These are phyloP conservation scores for Platichthys stellatus DNA, from an alignment of 2,113 vertebrate species.

Conservation along the genomic window DNA sequence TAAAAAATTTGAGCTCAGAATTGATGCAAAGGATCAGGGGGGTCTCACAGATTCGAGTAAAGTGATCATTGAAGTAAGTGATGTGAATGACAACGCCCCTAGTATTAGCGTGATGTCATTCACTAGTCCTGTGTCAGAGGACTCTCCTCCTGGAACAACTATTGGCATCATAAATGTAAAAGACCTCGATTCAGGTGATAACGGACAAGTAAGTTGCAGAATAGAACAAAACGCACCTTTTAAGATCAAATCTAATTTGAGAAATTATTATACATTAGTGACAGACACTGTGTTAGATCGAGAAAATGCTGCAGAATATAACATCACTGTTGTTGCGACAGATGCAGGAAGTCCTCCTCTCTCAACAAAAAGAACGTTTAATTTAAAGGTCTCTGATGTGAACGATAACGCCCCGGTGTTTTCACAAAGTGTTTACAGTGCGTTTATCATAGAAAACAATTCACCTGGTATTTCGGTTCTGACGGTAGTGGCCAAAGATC, in stretches of 20 bases:
- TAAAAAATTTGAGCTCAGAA: constrained; percentile 41
- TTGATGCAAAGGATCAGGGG: constrained; percentile 66
- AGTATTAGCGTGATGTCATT: constrained; percentile 52
- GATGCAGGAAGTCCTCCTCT: constrained; percentile 62
- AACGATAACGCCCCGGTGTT: constrained; percentile 76
- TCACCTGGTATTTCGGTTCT: constrained; percentile 57
- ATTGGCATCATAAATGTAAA: constrained; percentile 63
- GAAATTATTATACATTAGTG: constrained; percentile 63
- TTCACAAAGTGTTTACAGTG: constrained; percentile 26
- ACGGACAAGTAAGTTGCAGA: constrained; percentile 56
- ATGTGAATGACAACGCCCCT: constrained; percentile 68
- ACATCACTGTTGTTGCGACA: constrained; percentile 55
- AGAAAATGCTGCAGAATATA: constrained; percentile 58
- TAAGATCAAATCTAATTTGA: constrained; percentile 59
- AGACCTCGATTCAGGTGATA: constrained; percentile 61
- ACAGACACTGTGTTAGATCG: constrained; percentile 54
- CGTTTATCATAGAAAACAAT: constrained; percentile 68
- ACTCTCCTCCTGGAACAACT: constrained; percentile 57
- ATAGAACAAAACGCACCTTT: constrained; percentile 51
- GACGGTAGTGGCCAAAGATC: constrained; percentile 38
- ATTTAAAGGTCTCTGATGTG: constrained; percentile 67
- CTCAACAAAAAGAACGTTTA: constrained; percentile 31
- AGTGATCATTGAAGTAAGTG: constrained; percentile 61
- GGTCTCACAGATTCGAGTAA: constrained; percentile 57
- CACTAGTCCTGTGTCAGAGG: constrained; percentile 53